A percentile compares a stretch with the other conserved stretches of the same genome.
Conservation (phyloP, 2,888 invertebrate species). For the Epicampocera succincta region DNA sequence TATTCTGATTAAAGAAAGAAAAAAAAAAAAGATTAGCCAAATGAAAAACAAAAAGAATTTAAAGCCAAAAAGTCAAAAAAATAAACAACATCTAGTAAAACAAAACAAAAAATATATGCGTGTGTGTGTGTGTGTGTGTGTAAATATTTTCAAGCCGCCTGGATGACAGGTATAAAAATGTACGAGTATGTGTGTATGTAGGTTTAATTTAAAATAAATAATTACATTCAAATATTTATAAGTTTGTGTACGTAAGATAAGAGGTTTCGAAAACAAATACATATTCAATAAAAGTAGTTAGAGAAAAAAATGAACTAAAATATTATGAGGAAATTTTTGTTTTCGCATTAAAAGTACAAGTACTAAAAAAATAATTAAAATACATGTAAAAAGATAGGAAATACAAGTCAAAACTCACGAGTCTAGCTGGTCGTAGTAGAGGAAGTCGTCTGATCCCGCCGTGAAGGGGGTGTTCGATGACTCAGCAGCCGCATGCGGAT, state of each 20-base stretch:
- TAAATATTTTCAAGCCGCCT: slow-evolving; percentile 35
- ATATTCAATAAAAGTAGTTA: slow-evolving; percentile 21
- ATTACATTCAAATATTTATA: slow-evolving; percentile 55
- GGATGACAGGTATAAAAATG: slow-evolving; percentile 29
- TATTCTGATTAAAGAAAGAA: no score
- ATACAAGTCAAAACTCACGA: slow-evolving; percentile 77
- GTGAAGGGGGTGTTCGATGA: slow-evolving; percentile 73
- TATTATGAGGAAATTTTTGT: slow-evolving; percentile 61
- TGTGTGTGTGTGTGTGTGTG: no score
- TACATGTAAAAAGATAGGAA: not conserved
- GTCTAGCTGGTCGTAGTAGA: slow-evolving; percentile 79
- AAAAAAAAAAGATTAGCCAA: no score
- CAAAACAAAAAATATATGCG: slow-evolving; percentile 32
- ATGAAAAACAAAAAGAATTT: slow-evolving; percentile 55
- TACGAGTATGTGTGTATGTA: not conserved
- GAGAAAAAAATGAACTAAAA: slow-evolving; percentile 55
- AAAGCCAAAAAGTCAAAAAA: slow-evolving; percentile 69
- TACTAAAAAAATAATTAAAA: slow-evolving; percentile 52
- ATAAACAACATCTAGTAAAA: slow-evolving; percentile 45
- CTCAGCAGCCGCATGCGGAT: slow-evolving; percentile 62
- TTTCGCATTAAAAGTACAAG: slow-evolving; percentile 33
- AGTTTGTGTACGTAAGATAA: slow-evolving; percentile 25
- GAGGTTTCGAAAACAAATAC: slow-evolving; percentile 31
- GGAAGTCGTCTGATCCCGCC: slow-evolving; percentile 76
- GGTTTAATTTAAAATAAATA: slow-evolving; percentile 52